Evolutionary conservation across 1,140 invertebrate species (phyloP).

Genomic region (Spodoptera litura): DNA sequence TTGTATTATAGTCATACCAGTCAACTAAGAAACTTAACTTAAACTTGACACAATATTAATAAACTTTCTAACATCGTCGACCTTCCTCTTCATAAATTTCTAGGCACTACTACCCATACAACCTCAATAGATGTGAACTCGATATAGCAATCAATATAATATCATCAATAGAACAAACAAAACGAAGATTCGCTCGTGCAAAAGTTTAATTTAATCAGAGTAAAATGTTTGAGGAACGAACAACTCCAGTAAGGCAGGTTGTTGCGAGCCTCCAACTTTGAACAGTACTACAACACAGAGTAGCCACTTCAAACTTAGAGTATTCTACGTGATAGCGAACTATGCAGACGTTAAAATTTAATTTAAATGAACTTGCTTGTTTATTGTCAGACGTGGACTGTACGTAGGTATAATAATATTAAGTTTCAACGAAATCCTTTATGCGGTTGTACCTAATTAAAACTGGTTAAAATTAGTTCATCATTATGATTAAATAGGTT

Average conservation of each 20-base stretch:
- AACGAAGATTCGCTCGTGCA: not conserved
- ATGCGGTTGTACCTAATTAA: no score
- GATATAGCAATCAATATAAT: not conserved
- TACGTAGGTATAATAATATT: no score
- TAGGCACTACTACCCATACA: not conserved
- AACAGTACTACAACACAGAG: constrained; percentile 7
- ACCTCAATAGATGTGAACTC: not conserved
- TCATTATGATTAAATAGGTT: no score
- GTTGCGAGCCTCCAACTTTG: constrained; percentile 13
- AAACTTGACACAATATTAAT: no score
- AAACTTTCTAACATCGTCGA: no score
- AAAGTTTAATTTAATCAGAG: constrained; percentile 42
- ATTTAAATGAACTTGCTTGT: constrained; percentile 7
- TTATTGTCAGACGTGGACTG: not conserved
- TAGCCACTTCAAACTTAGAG: constrained; percentile 27
- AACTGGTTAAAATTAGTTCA: no score
- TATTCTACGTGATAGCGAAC: constrained; percentile 24
- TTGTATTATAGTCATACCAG: no score
- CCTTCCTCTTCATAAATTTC: no score
- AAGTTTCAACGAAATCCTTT: no score
- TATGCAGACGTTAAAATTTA: constrained; percentile 27
- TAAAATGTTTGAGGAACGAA: constrained; percentile 38
- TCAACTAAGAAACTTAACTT: no score
- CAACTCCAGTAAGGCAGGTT: not conserved
- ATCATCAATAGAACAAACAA: constrained; percentile 12